Evolutionary conservation across 64 coral and sea anemone species (phyloP), one percentile per base, ranked within the genome.

Genomic region (Montipora capricornis): DNA sequence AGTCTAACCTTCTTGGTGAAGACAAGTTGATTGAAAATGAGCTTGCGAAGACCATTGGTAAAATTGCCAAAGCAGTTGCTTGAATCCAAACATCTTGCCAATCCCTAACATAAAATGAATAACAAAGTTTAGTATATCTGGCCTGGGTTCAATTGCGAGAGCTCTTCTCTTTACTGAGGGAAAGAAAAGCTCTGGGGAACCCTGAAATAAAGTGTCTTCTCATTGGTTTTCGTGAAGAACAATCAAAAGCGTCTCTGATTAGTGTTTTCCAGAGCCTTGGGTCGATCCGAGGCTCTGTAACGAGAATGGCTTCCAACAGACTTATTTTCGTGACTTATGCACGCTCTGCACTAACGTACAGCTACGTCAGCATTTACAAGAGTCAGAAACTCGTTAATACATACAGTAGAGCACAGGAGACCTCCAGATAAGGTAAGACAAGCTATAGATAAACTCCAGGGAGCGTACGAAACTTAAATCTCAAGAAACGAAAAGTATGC

Each of bases 321-420:
- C 37, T 37, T 37, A 37, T 37, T 37, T 37, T 37, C 37, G 37
- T 37, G 37, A 37, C 37, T 37, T 37, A 37, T 37, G 37, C 37
- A 37, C 37, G 2, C 37, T 37, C 37, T 37, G 1, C 37, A 62
- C 14, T 82, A 82, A 66, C 91, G 91, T 17, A 93, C 91, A 58
- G 91, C 91, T 16, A 87, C 87, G 75, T 86, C 91, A 5, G 70
- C 91, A 75, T 93, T 93, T 68, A 93, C 91, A 49, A 75, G 91
- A 60, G 82, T 55, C 29, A 74, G 91, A 77, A 93, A 93, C 53
- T 8, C 91, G 44, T 11, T 93, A 29, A 62, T 66, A 55, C 52
- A 86, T 60, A 20, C 47, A 5, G 75, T 79, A 68, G 49, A 86
- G 75, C 29, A 26, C n/a, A 78, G 79, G 20, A 68, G 91, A 59